Evolutionary conservation across 2,888 invertebrate species (phyloP).

Genomic region (Drosophila flavopinicola): DNA sequence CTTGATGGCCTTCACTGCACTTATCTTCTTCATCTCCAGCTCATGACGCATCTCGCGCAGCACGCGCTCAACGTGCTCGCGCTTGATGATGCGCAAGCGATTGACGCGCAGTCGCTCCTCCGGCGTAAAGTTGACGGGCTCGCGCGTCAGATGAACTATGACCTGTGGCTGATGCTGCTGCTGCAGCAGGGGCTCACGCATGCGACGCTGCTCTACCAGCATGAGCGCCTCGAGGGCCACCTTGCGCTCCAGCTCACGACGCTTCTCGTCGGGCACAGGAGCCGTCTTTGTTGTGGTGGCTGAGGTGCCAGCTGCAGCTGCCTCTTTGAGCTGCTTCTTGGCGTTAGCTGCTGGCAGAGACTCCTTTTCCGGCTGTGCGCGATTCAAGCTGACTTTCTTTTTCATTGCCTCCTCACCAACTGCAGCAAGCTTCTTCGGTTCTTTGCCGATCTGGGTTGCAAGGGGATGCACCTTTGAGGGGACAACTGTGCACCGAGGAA

Average conservation of each 20-base stretch:
- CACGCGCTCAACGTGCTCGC: constrained; percentile 59
- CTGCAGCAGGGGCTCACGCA: constrained; percentile 31
- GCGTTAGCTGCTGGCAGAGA: background rate
- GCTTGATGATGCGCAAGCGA: constrained; percentile 49
- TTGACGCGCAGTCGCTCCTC: constrained; percentile 56
- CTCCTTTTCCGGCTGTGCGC: constrained; percentile 2
- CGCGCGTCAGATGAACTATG: constrained; percentile 49
- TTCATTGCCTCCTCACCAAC: background rate
- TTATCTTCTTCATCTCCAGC: constrained; percentile 6
- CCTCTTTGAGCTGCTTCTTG: background rate
- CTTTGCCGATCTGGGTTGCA: background rate
- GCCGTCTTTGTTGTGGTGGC: no score
- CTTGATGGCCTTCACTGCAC: background rate
- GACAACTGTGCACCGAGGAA: no score
- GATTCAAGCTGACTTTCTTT: background rate
- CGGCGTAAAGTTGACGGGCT: constrained; percentile 40
- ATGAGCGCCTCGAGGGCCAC: constrained; percentile 66
- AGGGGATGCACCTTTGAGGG: background rate
- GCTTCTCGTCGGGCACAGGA: constrained; percentile 45
- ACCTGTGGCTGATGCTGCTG: constrained; percentile 14
- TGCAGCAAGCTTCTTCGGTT: background rate
- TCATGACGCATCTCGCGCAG: constrained; percentile 57
- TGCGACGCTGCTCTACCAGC: constrained; percentile 63
- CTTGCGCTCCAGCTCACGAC: constrained; percentile 52
- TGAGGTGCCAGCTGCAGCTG: background rate